Evolutionary conservation across 1,140 invertebrate genomes (phyloP).

Genomic region (Bombus vancouverensis): DNA sequence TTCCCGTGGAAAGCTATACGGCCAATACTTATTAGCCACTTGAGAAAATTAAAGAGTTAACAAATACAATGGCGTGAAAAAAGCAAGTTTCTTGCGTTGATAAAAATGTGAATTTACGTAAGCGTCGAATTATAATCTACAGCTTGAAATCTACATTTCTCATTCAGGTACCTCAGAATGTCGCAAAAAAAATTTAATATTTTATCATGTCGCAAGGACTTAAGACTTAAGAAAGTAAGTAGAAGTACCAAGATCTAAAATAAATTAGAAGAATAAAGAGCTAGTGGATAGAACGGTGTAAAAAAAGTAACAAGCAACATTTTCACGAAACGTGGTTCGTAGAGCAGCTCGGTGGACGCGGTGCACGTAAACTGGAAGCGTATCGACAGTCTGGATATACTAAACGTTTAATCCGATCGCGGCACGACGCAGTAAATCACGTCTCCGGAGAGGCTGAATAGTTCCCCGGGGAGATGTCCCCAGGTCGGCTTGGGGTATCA

Average conservation of each 20-base stretch:
- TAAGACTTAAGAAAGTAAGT: too few relatives aligned
- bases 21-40: too few relatives aligned
- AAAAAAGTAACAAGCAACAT: background rate
- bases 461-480: background rate
- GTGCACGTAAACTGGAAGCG: background rate
- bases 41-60: too few relatives aligned
- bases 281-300: background rate
- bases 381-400: background rate
- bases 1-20: too few relatives aligned
- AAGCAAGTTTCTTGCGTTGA: too few relatives aligned
- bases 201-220: too few relatives aligned
- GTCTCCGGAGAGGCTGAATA: background rate
- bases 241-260: background rate
- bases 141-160: too few relatives aligned
- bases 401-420: constrained; percentile 21
- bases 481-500: constrained; percentile 5
- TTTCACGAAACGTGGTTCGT: background rate
- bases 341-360: background rate
- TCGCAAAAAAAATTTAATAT: too few relatives aligned
- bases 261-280: background rate
- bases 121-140: too few relatives aligned
- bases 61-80: too few relatives aligned
- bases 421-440: constrained; percentile 21
- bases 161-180: too few relatives aligned
- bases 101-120: too few relatives aligned